A percentile compares a stretch with the other conserved stretches of the same genome.
Conservation (phyloP, 2,113 vertebrate genomes). For the Sinocyclocheilus maitianheensis region DNA sequence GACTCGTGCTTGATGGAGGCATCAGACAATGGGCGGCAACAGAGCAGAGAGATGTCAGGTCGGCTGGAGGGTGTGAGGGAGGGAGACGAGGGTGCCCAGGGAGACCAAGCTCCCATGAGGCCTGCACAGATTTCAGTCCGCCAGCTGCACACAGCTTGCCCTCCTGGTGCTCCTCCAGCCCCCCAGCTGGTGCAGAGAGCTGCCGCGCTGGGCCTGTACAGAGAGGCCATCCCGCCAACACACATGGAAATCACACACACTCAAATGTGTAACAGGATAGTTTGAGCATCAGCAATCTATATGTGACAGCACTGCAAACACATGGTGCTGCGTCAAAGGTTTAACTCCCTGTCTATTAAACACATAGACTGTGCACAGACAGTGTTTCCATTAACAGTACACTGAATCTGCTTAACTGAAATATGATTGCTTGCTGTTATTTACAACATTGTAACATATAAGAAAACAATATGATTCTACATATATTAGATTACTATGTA, state of each 20-base stretch:
- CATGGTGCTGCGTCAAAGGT: conserved; percentile 9
- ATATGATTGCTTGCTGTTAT: not conserved
- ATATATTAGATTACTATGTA: not conserved
- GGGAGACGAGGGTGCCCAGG: conserved; percentile 59
- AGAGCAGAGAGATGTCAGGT: conserved; percentile 10
- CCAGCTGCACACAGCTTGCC: conserved; percentile 75
- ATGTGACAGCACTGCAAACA: conserved; percentile 16
- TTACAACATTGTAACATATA: not conserved
- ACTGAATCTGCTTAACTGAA: not conserved
- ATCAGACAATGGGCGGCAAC: conserved; percentile 38
- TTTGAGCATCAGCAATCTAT: conserved; percentile 26
- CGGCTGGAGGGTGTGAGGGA: conserved; percentile 38
- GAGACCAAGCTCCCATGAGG: conserved; percentile 67
- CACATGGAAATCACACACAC: conserved; percentile 14
- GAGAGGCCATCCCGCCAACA: conserved; percentile 13
- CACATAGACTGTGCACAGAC: not conserved
- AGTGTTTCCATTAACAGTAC: not conserved
- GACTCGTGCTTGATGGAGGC: conserved; percentile 38
- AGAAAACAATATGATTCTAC: not conserved
- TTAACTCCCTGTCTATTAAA: not conserved
- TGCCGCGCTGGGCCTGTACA: conserved; percentile 11
- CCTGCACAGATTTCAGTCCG: conserved; percentile 67
- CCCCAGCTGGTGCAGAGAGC: conserved; percentile 67
- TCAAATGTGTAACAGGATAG: not conserved
- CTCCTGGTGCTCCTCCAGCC: conserved; percentile 69